phyloP scores from a whole-genome alignment of 2,797 vertebrate genomes.

The Channallabes apus region DNA sequence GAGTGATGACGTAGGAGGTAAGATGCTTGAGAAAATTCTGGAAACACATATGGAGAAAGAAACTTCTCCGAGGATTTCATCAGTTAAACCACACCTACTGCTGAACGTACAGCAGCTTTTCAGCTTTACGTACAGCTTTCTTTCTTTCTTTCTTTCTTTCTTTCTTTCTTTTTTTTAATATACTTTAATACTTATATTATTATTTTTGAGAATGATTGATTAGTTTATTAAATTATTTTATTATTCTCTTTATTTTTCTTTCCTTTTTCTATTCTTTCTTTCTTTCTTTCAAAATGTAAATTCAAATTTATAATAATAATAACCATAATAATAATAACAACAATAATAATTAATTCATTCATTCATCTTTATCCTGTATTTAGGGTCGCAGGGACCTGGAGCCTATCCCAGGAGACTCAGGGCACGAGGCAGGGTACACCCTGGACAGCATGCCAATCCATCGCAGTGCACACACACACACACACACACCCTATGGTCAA shows the following conservation, averaged over 20 bases:
- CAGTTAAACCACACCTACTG: slow-evolving; percentile 14
- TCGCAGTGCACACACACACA: too few species aligned
- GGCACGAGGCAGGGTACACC: too few species aligned
- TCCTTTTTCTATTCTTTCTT: neutral
- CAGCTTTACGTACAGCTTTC: too few species aligned
- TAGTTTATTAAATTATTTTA: neutral
- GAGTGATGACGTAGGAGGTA: neutral
- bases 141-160: slow-evolving; percentile 18
- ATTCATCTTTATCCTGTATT: too few species aligned
- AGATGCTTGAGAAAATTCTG: slow-evolving; percentile 24
- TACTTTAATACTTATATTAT: neutral
- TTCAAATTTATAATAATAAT: too few species aligned
- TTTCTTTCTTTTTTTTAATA: neutral
- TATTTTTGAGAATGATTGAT: neutral
- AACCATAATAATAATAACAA: too few species aligned
- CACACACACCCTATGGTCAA: too few species aligned
- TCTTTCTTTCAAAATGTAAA: neutral
- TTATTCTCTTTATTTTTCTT: neutral
- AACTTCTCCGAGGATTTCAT: slow-evolving; percentile 9
- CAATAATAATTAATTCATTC: too few species aligned
- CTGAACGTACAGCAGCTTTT: neutral
- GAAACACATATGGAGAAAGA: slow-evolving; percentile 10
- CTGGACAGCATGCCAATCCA: too few species aligned
- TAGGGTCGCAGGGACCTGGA: too few species aligned
- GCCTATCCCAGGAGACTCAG: too few species aligned